Evolutionary conservation across 2,113 vertebrate species (phyloP).

Genomic region (Myrmecophaga tridactyla): DNA sequence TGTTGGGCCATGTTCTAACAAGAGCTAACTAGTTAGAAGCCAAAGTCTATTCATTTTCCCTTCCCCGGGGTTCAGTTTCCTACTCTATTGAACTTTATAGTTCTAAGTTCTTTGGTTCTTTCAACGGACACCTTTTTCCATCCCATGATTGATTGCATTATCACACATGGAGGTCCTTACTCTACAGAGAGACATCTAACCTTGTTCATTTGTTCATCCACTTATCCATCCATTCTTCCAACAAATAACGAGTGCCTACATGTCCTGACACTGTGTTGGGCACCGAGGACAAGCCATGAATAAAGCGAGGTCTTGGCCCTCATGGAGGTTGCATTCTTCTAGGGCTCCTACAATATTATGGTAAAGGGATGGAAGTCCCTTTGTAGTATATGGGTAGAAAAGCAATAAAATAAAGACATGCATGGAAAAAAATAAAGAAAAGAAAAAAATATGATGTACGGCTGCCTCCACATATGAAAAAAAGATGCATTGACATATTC

Average conservation of each 20-base stretch:
- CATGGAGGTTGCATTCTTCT: not conserved
- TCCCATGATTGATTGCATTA: not conserved
- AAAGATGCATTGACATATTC: no score
- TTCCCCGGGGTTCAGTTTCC: not conserved
- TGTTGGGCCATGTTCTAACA: not conserved
- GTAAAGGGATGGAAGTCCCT: no score
- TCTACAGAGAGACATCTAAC: not conserved
- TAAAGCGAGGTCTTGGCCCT: not conserved
- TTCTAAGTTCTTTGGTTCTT: not conserved
- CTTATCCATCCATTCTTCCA: not conserved
- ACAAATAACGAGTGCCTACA: not conserved
- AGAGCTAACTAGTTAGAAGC: not conserved
- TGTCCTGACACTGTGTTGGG: no score
- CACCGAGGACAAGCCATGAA: no score
- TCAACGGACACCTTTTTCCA: not conserved
- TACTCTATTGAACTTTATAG: not conserved
- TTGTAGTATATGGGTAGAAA: no score
- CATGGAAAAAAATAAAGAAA: no score
- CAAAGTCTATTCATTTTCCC: not conserved
- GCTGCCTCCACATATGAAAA: no score
- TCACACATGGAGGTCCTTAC: not conserved
- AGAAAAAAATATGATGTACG: no score
- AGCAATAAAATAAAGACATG: no score
- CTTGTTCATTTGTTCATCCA: not conserved
- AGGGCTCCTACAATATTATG: not conserved